These are phyloP conservation scores for Lepidocolaptes lacrymiger DNA, from an alignment of 2,797 vertebrate species.

Conservation along the genomic window DNA sequence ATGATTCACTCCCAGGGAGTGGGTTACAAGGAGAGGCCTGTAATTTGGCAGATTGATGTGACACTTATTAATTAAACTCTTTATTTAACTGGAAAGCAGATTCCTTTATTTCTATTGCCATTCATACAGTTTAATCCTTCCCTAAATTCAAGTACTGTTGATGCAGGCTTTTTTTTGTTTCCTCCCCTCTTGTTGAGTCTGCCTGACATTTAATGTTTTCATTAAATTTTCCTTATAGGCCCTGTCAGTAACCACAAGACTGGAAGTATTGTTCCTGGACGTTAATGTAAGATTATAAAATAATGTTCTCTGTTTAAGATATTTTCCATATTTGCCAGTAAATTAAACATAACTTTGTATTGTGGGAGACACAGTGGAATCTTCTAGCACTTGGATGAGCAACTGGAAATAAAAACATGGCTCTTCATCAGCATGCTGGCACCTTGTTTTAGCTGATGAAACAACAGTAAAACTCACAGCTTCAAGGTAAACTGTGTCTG, in stretches of 20 bases:
- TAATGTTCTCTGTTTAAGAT: background rate
- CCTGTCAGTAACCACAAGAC: background rate
- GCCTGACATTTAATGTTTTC: background rate
- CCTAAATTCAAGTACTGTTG: background rate
- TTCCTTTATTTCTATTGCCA: background rate
- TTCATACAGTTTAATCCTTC: background rate
- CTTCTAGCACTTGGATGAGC: background rate
- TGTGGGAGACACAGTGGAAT: background rate
- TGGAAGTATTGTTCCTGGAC: background rate
- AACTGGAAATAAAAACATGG: background rate
- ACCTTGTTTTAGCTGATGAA: constrained; percentile 8
- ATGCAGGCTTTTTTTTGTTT: background rate
- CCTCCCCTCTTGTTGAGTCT: background rate
- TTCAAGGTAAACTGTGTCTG: constrained; percentile 41
- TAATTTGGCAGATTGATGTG: background rate
- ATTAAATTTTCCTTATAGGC: background rate
- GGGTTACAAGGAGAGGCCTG: background rate
- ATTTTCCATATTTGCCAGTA: background rate
- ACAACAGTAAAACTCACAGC: background rate
- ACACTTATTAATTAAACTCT: background rate
- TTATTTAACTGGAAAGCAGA: background rate
- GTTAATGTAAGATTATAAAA: background rate
- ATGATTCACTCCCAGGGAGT: background rate
- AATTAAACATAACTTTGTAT: background rate
- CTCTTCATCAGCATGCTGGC: background rate